A percentile compares a stretch with the other conserved stretches of the same genome.
Conservation (phyloP, 2,797 vertebrate species). For the Serranus cabrilla region DNA sequence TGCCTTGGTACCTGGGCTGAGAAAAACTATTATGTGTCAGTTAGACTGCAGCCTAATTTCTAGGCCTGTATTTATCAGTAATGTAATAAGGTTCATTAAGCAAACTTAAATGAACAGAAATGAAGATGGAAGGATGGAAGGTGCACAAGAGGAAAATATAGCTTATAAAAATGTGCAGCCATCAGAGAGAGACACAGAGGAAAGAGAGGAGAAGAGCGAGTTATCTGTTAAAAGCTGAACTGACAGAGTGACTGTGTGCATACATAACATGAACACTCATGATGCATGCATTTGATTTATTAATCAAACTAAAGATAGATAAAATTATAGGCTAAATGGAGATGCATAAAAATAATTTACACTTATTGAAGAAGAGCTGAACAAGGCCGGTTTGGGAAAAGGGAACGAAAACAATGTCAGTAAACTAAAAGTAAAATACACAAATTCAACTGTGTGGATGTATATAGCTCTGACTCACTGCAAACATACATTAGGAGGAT, state of each 20-base stretch:
- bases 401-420: background rate
- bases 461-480: background rate
- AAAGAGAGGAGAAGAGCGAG: background rate
- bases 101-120: background rate
- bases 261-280: background rate
- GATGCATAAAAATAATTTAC: too few species aligned
- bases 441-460: background rate
- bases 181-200: background rate
- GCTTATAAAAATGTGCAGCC: background rate
- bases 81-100: background rate
- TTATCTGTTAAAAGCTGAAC: background rate
- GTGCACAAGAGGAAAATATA: background rate
- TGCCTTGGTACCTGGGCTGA: background rate
- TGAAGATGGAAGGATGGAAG: background rate
- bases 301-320: background rate
- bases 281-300: background rate
- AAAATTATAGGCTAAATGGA: background rate
- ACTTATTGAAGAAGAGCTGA: background rate
- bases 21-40: background rate
- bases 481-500: background rate
- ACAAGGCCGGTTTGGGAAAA: conserved; percentile 8
- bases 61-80: background rate
- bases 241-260: background rate
- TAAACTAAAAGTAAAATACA: background rate
- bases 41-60: background rate